Percentiles rank a stretch among this genome's conserved stretches.
Conservation (phyloP, 2,888 invertebrate species). For the Ctena decussata region DNA sequence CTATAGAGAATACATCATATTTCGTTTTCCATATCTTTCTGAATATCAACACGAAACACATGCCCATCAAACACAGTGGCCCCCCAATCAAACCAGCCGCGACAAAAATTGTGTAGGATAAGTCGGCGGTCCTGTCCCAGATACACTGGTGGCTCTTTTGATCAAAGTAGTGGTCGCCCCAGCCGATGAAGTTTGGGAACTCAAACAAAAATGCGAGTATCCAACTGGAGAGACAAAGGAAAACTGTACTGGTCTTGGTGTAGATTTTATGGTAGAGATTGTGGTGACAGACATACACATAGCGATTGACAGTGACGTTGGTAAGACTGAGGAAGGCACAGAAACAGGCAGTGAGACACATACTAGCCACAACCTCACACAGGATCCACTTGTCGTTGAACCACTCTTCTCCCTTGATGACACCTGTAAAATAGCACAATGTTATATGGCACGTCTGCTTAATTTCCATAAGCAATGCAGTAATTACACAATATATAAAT, state of each 20-base stretch:
- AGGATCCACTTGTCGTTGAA: slow-evolving; percentile 44
- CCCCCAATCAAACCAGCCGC: slow-evolving; percentile 2
- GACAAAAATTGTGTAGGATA: slow-evolving; percentile 63
- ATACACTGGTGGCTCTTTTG: slow-evolving; percentile 60
- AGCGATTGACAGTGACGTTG: slow-evolving; percentile 55
- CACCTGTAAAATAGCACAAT: slow-evolving; percentile 41
- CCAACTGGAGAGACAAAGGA: slow-evolving; percentile 47
- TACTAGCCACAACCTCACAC: slow-evolving; percentile 54
- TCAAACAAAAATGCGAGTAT: slow-evolving; percentile 54
- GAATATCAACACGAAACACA: background rate
- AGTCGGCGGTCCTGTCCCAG: slow-evolving; percentile 61
- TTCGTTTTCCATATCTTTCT: slow-evolving; percentile 10
- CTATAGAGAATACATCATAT: background rate
- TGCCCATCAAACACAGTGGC: background rate
- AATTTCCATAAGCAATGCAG: too few relatives aligned
- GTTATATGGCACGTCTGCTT: too few relatives aligned
- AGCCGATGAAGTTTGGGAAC: slow-evolving; percentile 59
- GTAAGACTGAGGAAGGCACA: slow-evolving; percentile 66
- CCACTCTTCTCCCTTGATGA: slow-evolving; percentile 60
- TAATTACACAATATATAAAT: too few relatives aligned
- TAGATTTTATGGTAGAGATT: slow-evolving; percentile 43
- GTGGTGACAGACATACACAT: slow-evolving; percentile 58
- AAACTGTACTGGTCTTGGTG: slow-evolving; percentile 27
- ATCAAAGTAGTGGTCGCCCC: slow-evolving; percentile 67
- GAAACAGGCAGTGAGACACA: slow-evolving; percentile 66